Base-by-base conservation (phyloP, 2,797 vertebrate species). In the Tapirus indicus region DNA sequence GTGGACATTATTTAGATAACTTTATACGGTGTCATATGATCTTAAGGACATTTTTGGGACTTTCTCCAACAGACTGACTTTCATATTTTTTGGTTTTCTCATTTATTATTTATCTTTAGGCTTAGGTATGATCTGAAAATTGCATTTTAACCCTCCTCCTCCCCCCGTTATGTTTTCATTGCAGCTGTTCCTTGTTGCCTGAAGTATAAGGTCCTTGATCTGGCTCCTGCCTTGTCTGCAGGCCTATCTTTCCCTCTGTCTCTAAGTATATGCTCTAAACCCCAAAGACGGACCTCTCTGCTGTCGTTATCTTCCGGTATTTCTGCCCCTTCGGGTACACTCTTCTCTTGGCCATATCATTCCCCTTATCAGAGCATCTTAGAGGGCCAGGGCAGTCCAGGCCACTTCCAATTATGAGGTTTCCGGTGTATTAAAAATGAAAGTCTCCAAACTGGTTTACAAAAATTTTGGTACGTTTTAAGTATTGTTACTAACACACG, bases 231-330 rank as follows among this genome's bases (percentile, higher is more conserved):
- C 49, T 69, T 20, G 5, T 83, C 32, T 58, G 8, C 2, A 8
- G 38, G 12, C 27, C 38, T 20, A 0, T 35, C 21, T 21, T 21
- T 47, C 0, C 4, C 3, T 80, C 23, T 9, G 0, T 44, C n/a
- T 20, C 52, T 66, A 12, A 77, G 32, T 8, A 0, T 54, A 17
- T 54, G 11, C 62, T 35, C 1, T 4, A 16, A 35, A 29, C 56
- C 7, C 35, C 60, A 12, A 20, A 38, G 64, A 49, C 4, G 6
- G 41, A 66, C 1, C 27, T 38, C 52, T 38, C 27, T 25, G 3
- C 23, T 17, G 25, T 18, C 58, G 29, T 2, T n/a, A 0, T 58
- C 32, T 41, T 17, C 25, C 12, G 5, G 0, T 41, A 7, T 60
- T 58, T 54, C 69, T 71, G 58, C 16, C 9, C 38, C 49, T 71